Base-by-base conservation (phyloP, 2,113 vertebrate species). In the Dasyprocta punctata region DNA sequence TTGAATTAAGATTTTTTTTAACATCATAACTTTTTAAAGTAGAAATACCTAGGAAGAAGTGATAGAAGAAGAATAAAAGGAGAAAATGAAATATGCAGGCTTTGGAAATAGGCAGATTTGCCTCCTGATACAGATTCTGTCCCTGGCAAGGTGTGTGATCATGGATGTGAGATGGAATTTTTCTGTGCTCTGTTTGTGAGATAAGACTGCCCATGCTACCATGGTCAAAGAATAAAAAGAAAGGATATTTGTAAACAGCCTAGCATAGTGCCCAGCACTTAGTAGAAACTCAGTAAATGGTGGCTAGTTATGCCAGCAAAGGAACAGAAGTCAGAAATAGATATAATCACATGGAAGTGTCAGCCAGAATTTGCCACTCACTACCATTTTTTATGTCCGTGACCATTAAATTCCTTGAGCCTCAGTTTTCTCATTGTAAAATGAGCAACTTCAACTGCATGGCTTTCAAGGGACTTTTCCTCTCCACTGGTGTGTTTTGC, bases 1-100 rank as follows among this genome's bases (percentile, higher is more conserved):
- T 95, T 24, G 69, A 95, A 81, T 89, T 94, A 92, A 96, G 77
- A 65, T 95, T 95, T 63, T 63, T 26, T 54, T 92, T 92, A 75
- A 69, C n/a, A 94, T 89, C 47, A 63, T 38, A 86, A 69, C 69
- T 69, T 61, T 38, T 95, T 96, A 90, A 94, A 90, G 90, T 96
- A 91, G 85, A 94, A 86, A 86, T 80, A 56, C 24, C 44, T 82
- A 96, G 52, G 71, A 36, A 61, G 17, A 71, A 63, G 1, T 24
- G 20, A 13, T 44, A 58, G 60, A 90, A 90, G 33, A 61, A 11
- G 49, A 8, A 8, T 75, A 1, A 52, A 77, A 13, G 44, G 38
- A n/a, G 9, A 8, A 86, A 83, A 71, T 12, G 49, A 85, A 63
- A 38, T 81, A 6, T 10, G 2, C 5, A 33, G n/a, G 36, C n/a